A percentile compares a stretch with the other conserved stretches of the same genome.
Evolutionary conservation across 1,140 invertebrate genomes (phyloP).

Genomic region (Coelopa frigida): DNA sequence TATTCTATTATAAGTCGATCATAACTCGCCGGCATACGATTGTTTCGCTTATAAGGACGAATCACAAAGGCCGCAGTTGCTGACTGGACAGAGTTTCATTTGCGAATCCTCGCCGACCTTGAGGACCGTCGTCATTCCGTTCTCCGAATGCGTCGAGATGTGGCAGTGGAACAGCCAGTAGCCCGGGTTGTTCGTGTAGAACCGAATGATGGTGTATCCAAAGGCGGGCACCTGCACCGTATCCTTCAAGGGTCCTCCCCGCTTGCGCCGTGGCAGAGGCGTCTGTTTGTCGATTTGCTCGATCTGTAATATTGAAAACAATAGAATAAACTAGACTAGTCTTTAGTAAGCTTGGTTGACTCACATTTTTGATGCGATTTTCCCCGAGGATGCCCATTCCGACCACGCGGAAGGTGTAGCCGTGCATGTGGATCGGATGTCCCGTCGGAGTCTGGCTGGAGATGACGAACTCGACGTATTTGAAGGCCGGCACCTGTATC

Average conservation of each 20-base stretch:
- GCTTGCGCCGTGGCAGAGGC: conserved; percentile 23
- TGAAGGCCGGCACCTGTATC: conserved; percentile 37
- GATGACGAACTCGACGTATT: conserved; percentile 33
- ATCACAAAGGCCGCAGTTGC: conserved; percentile 37
- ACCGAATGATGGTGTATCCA: conserved; percentile 37
- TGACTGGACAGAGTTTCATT: conserved; percentile 42
- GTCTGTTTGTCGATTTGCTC: conserved; percentile 27
- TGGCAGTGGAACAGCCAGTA: conserved; percentile 43
- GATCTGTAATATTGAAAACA: conserved; percentile 19
- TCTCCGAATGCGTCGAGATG: conserved; percentile 49
- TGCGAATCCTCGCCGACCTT: conserved; percentile 46
- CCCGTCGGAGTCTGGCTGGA: conserved; percentile 29
- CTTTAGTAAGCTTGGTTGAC: background rate
- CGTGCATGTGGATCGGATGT: conserved; percentile 39
- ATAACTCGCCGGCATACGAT: no score
- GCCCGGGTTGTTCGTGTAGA: conserved; percentile 34
- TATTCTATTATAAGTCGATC: no score
- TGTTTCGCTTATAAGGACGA: conserved; percentile 15
- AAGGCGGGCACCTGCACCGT: conserved; percentile 38
- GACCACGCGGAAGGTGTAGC: conserved; percentile 40
- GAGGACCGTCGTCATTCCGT: conserved; percentile 51
- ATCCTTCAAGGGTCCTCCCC: conserved; percentile 33
- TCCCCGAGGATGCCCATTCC: conserved; percentile 38
- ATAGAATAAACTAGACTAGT: background rate
- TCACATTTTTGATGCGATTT: conserved; percentile 20